Percentiles rank a stretch among this genome's conserved stretches.
phyloP scores from a whole-genome alignment of 2,888 invertebrate genomes.

The Adineta ricciae region DNA sequence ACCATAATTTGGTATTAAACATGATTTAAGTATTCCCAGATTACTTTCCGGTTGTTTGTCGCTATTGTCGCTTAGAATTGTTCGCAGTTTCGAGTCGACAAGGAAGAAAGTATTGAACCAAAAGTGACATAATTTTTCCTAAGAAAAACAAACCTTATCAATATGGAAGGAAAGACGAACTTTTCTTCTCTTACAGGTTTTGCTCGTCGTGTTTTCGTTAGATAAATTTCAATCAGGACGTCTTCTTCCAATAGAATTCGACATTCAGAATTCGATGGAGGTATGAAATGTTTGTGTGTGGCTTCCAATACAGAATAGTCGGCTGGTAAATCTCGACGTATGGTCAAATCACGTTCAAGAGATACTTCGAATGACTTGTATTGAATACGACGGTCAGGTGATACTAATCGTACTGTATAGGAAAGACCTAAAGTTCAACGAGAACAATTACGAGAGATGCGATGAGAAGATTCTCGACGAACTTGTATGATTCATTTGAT shows the following conservation, averaged over 20 bases:
- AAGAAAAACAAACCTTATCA: background rate
- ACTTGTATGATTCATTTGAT: background rate
- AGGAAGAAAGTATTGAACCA: conserved; percentile 19
- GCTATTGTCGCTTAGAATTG: background rate
- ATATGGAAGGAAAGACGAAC: background rate
- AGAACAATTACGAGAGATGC: background rate
- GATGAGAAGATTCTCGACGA: background rate
- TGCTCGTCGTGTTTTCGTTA: background rate
- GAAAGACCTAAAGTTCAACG: background rate
- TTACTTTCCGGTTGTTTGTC: background rate
- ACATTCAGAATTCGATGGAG: background rate
- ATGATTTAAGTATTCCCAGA: background rate
- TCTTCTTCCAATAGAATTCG: background rate
- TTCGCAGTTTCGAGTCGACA: background rate
- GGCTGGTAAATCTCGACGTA: background rate
- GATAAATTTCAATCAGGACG: background rate
- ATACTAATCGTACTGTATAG: background rate
- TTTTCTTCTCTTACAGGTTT: background rate
- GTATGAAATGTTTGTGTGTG: background rate
- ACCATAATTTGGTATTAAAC: background rate
- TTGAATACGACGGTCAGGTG: background rate
- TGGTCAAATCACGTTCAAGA: background rate
- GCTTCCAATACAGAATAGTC: background rate
- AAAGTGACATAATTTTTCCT: conserved; percentile 21
- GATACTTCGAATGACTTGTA: conserved; percentile 11